These are phyloP conservation scores for Heliconius cydno DNA, from an alignment of 2,888 invertebrate species.

Conservation along the genomic window DNA sequence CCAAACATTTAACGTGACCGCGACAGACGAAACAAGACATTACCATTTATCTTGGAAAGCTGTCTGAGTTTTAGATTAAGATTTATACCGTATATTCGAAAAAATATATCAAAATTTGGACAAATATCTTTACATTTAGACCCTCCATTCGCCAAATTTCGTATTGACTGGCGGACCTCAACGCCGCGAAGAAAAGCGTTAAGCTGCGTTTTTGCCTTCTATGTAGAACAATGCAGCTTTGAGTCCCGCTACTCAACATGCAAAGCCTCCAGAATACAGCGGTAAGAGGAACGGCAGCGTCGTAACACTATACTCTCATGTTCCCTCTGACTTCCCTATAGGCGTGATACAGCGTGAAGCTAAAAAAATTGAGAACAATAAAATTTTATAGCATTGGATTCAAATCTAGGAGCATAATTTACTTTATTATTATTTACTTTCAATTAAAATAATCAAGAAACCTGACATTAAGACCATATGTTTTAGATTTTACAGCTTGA, in stretches of 20 bases:
- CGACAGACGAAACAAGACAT: slow-evolving; percentile 8
- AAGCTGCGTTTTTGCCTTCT: not conserved
- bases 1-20: slow-evolving; percentile 13
- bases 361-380: not conserved
- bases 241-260: too few species aligned
- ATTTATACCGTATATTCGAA: not conserved
- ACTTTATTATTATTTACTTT: too few species aligned
- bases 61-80: slow-evolving; percentile 10
- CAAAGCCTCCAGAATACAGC: not conserved
- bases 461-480: too few species aligned
- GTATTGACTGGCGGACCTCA: not conserved
- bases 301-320: too few species aligned
- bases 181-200: not conserved
- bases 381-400: too few species aligned
- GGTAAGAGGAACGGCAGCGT: not conserved
- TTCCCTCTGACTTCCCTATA: too few species aligned
- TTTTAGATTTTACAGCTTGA: too few species aligned
- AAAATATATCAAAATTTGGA: slow-evolving; percentile 2
- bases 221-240: too few species aligned
- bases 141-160: not conserved
- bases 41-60: slow-evolving; percentile 12
- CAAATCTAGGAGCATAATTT: too few species aligned
- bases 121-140: not conserved
- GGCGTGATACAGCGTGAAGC: not conserved
- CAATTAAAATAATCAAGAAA: too few species aligned